Conservation (phyloP, 2,113 vertebrate species). For the Atlantisia rogersi region DNA sequence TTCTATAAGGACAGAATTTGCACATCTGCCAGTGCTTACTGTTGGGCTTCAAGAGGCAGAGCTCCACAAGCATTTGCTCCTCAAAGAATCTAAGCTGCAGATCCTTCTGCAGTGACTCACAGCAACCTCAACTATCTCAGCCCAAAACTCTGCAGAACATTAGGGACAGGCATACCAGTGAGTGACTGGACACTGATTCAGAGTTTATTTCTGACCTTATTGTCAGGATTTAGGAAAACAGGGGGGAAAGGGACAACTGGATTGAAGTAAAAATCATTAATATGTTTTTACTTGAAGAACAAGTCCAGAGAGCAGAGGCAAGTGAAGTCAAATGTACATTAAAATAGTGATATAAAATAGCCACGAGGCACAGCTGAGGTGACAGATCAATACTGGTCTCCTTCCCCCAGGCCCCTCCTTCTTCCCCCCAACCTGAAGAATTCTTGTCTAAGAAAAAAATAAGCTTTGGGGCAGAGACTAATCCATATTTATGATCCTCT, state of each 20-base stretch:
- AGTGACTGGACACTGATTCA: conserved; percentile 21
- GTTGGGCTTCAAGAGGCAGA: background rate
- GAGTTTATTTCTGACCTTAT: background rate
- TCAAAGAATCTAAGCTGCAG: background rate
- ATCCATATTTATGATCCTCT: background rate
- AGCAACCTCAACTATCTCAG: background rate
- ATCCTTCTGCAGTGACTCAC: background rate
- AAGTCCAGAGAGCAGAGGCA: background rate
- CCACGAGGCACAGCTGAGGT: background rate
- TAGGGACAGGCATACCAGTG: background rate
- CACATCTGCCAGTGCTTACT: background rate
- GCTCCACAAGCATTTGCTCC: background rate
- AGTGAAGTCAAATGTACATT: background rate
- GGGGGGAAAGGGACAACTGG: background rate
- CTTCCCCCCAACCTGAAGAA: background rate
- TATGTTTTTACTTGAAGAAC: background rate
- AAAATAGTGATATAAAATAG: background rate
- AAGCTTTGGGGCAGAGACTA: background rate
- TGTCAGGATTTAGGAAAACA: background rate
- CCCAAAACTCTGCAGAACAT: background rate
- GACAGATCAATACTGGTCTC: background rate
- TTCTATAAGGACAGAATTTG: background rate
- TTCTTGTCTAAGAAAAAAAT: background rate
- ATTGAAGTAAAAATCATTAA: background rate
- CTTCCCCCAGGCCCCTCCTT: background rate